Evolutionary conservation across 2,113 vertebrate genomes (phyloP), one percentile per base, ranked within the genome.

Genomic region (Ancistrus triradiatus): DNA sequence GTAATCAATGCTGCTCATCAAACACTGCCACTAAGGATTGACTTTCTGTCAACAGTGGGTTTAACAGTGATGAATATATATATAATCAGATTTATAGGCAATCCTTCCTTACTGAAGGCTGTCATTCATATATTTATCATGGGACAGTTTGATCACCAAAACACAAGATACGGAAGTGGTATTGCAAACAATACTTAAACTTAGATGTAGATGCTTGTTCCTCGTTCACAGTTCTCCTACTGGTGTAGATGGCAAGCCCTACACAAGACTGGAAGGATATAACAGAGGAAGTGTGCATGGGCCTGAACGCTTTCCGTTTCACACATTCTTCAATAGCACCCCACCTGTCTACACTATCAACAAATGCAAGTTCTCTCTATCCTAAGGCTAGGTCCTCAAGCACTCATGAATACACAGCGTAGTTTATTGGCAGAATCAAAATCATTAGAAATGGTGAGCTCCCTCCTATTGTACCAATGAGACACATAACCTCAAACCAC

Each of bases 261-360:
- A 18, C 49, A 76, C 49, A 74, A 70, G 65, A 70, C 61, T 72
- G 63, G 57, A 64, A 85, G 86, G 86, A 87, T 87, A 83, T 59
- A 57, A 66, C 65, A 74, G 69, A 84, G 86, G 86, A 87, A 86
- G 81, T 78, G 70, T 70, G 78, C 35, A 43, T 18, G 27, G 72
- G 78, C 72, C 65, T 75, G 56, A 55, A 73, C 75, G 79, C 74
- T 84, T 86, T 86, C 77, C 75, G 68, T 82, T 81, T 82, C 61
- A 74, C 61, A 57, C 53, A 64, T 13, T 33, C 43, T 40, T 63
- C 50, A 61, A 47, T 43, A 65, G 67, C 52, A 38, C 74, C 47
- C 35, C 55, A 68, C 14, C 70, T 51, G 33, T 37, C 42, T 18
- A 47, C 60, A 42, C 25, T 47, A 51, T 75, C 72, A 72, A 50